These are phyloP conservation scores for Sarcophaga rosellei DNA, from an alignment of 2,888 invertebrate genomes.

Conservation along the genomic window DNA sequence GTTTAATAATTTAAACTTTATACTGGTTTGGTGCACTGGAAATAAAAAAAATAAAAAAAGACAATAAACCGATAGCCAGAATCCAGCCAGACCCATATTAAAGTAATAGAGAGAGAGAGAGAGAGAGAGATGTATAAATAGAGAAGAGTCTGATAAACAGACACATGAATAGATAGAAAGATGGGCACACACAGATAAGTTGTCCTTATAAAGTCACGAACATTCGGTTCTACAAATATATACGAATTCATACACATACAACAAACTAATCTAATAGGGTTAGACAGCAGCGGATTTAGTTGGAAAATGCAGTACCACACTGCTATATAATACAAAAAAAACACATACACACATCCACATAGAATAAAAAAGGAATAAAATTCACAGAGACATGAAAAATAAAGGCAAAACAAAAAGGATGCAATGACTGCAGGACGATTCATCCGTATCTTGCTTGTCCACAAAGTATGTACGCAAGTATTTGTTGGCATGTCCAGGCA, in stretches of 20 bases:
- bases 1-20: conserved; percentile 65
- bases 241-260: conserved; percentile 1
- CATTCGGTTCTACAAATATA: neutral
- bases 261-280: conserved; percentile 48
- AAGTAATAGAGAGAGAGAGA: neutral
- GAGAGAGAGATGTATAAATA: neutral
- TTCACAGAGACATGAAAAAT: conserved; percentile 1
- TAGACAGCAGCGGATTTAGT: conserved; percentile 61
- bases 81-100: conserved; percentile 15
- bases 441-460: neutral
- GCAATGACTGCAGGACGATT: neutral
- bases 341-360: no score
- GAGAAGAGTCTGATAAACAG: conserved; percentile 18
- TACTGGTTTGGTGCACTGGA: conserved; percentile 31
- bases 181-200: conserved; percentile 37
- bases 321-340: conserved; percentile 30
- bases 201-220: conserved; percentile 10
- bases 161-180: conserved; percentile 19
- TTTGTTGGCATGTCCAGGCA: conserved; percentile 8
- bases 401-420: conserved; percentile 10
- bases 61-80: conserved; percentile 41
- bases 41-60: neutral
- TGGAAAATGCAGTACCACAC: conserved; percentile 37
- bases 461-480: conserved; percentile 2
- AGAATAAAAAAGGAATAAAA: conserved; percentile 24